Base-by-base conservation (phyloP, 2,113 vertebrate species). In the Sakesphorus luctuosus region DNA sequence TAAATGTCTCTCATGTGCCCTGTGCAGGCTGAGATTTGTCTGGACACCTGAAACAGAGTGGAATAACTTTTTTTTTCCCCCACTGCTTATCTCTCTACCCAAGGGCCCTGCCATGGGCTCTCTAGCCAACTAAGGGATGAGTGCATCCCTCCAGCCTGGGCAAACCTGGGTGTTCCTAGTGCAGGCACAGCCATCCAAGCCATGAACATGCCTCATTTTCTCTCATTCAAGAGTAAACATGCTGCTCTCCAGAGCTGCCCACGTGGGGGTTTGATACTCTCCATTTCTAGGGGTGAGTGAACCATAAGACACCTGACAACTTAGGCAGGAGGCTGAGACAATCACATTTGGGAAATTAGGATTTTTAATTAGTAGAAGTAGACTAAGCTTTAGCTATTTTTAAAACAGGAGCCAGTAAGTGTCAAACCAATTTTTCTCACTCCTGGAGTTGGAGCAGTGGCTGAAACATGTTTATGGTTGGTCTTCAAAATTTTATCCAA, bases 201-300 rank as follows among this genome's bases (percentile, higher is more conserved):
- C 5, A 1, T 7, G 4, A 20, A 52, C 6, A 38, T 90, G 38
- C 44, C 20, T 7, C 7, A 7, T 29, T 49, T 66, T 18, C 19
- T 44, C 28, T 73, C 2, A 0, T 5, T 77, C 11, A 35, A 14
- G 44, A 58, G 13, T 4, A 13, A 63, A 4, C 4, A 1, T 7
- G 12, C n/a, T 53, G n/a, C 13, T 31, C 6, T 18, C 5, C 11
- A 3, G 47, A 44, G 47, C 40, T 58, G 25, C 13, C 47, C 0
- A 0, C 8, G 1, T 2, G 1, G 38, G 52, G 55, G 7, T 26
- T 26, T 23, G 49, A 3, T 12, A 3, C 35, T 33, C 40, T 56
- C 36, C 3, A 0, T 20, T 11, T 13, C 65, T 26, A 38, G 28
- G 7, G 25, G 5, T 7, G 25, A 35, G 46, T 0, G 4, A 58